Evolutionary conservation across 2,113 vertebrate genomes (phyloP).

Genomic region (Laterallus jamaicensis): DNA sequence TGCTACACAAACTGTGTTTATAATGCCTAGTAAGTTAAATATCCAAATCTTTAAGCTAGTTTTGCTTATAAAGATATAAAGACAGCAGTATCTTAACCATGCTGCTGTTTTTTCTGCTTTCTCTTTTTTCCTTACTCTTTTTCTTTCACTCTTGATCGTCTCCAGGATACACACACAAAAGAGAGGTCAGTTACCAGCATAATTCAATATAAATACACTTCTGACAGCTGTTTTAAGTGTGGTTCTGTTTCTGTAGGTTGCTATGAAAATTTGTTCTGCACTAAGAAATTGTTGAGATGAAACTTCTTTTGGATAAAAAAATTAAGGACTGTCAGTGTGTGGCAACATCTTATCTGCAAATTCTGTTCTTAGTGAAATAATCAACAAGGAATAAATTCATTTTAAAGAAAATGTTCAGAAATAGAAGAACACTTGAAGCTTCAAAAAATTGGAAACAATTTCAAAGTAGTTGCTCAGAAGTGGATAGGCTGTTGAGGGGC

Average conservation of each 20-base stretch:
- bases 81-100: background rate
- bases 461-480: background rate
- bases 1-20: background rate
- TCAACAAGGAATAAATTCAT: background rate
- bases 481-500: background rate
- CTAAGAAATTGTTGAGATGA: background rate
- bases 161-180: background rate
- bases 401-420: background rate
- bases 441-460: background rate
- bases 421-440: background rate
- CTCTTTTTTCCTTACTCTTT: background rate
- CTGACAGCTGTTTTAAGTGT: background rate
- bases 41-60: background rate
- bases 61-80: background rate
- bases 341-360: background rate
- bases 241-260: background rate
- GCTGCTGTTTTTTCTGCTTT: background rate
- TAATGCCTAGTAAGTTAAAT: slow-evolving; percentile 24
- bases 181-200: background rate
- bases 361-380: background rate
- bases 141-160: background rate
- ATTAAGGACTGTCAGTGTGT: background rate
- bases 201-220: background rate
- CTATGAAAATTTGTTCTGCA: background rate
- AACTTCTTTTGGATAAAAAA: no score